phyloP scores from a whole-genome alignment of 2,888 invertebrate species.

The Heliconius aoede region DNA sequence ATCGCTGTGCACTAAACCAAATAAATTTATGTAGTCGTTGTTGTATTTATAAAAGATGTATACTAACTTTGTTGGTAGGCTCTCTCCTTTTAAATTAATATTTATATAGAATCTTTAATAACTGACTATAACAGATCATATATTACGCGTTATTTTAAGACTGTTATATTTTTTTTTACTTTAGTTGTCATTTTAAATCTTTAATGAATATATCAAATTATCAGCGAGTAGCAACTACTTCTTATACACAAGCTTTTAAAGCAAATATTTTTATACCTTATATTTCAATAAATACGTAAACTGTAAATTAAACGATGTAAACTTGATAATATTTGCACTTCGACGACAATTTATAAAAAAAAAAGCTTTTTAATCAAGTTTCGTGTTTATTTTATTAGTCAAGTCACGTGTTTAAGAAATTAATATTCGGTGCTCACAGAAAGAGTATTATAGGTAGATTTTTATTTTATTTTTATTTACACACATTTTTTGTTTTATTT shows the following conservation, averaged over 20 bases:
- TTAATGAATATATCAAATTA: conserved; percentile 26
- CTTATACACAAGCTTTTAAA: conserved; percentile 15
- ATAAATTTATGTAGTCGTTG: conserved; percentile 60
- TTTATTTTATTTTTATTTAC: conserved; percentile 69
- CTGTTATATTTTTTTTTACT: conserved; percentile 46
- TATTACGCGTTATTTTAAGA: conserved; percentile 49
- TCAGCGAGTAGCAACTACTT: conserved; percentile 23
- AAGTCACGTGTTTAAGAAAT: conserved; percentile 20
- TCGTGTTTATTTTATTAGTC: conserved; percentile 11
- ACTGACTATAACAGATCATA: conserved; percentile 50
- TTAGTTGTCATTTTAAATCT: conserved; percentile 34
- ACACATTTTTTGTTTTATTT: conserved; percentile 51
- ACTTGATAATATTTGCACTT: conserved; percentile 9
- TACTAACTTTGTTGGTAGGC: conserved; percentile 63
- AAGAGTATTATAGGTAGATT: conserved; percentile 71
- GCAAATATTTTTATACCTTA: conserved; percentile 26
- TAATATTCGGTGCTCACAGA: conserved; percentile 63
- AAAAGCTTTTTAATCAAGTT: background rate
- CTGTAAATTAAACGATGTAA: conserved; percentile 7
- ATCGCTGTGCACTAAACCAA: conserved; percentile 79
- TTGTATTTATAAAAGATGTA: conserved; percentile 40
- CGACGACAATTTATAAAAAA: background rate
- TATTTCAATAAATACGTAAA: conserved; percentile 20
- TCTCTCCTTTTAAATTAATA: conserved; percentile 57
- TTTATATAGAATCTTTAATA: conserved; percentile 46